These are phyloP conservation scores for Mactromeris polynyma DNA, from an alignment of 2,888 invertebrate species.

Conservation along the genomic window DNA sequence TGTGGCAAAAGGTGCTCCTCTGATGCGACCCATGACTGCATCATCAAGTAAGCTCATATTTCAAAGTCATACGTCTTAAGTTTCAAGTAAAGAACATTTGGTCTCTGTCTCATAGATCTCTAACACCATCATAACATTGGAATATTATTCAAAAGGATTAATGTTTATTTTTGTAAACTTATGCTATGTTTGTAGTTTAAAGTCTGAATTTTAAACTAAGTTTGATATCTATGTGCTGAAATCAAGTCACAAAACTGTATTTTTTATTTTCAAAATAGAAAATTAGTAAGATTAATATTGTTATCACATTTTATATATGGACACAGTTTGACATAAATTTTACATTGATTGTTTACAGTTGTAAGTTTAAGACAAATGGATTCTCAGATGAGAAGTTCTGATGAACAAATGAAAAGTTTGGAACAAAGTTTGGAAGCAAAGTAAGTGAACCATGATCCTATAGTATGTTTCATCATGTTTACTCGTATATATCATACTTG, in stretches of 20 bases:
- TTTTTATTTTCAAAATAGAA: too few species aligned
- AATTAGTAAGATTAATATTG: background rate
- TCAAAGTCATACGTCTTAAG: too few species aligned
- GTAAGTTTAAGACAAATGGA: constrained; percentile 82
- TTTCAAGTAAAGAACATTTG: too few species aligned
- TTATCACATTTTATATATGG: background rate
- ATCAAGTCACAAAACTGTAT: too few species aligned
- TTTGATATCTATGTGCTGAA: background rate
- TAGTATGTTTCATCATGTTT: too few species aligned
- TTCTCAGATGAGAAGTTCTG: constrained; percentile 76
- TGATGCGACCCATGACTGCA: constrained; percentile 85
- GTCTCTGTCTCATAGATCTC: too few species aligned
- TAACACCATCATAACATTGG: too few species aligned
- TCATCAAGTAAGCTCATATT: constrained; percentile 77
- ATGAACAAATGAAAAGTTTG: constrained; percentile 77
- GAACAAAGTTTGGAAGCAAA: constrained; percentile 77
- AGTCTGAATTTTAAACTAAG: too few species aligned
- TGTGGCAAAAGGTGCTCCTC: constrained; percentile 74
- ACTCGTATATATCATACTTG: too few species aligned
- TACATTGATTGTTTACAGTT: constrained; percentile 70
- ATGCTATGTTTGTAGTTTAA: too few species aligned
- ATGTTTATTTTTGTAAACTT: too few species aligned
- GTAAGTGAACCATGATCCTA: constrained; percentile 61
- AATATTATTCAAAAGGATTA: too few species aligned
- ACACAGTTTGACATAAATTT: background rate